Evolutionary conservation across 2,113 vertebrate genomes (phyloP), one percentile per base, ranked within the genome.

Genomic region (Hippocampus barbouri): DNA sequence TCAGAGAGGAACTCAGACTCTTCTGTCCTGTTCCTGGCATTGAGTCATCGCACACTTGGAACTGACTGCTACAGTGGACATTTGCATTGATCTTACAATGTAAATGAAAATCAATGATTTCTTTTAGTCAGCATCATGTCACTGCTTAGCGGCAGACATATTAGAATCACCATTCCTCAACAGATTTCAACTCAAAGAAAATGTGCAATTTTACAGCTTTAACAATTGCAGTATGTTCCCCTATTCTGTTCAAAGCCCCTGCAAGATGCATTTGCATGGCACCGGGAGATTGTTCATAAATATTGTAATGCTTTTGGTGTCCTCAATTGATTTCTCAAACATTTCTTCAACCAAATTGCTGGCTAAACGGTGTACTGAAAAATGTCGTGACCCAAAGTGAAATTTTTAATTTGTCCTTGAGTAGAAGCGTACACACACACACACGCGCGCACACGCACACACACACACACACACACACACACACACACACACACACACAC

Each of bases 91-190:
- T 77, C 75, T 83, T 67, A 69, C 67, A 41, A 14, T 67, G 68
- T 63, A 41, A 38, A 38, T 38, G 79, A 59, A 51, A 81, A 81
- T 85, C 74, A 72, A 84, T 77, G 72, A 82, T 40, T 47, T 56
- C 25, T 77, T 79, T 63, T 25, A 63, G 27, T 67, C 23, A 25
- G 57, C 73, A 63, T 72, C 45, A 18, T 61, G 27, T 71, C 34
- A 71, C 30, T 38, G 20, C 3, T 59, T 59, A 14, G 23, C 12
- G 25, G 12, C 56, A 25, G 2, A 23, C 53, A 56, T 51, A 21
- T 23, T 56, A 56, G 54, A 15, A 59, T 14, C 6, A 18, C 11
- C 2, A 25, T 57, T 25, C n/a, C n/a, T 23, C 54, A n/a, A 57
- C n/a, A 15, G 56, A 59, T 27, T 51, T 18, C 18, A 51, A 51